These are phyloP conservation scores for Zophobas morio DNA, from an alignment of 1,140 invertebrate species.

Conservation along the genomic window DNA sequence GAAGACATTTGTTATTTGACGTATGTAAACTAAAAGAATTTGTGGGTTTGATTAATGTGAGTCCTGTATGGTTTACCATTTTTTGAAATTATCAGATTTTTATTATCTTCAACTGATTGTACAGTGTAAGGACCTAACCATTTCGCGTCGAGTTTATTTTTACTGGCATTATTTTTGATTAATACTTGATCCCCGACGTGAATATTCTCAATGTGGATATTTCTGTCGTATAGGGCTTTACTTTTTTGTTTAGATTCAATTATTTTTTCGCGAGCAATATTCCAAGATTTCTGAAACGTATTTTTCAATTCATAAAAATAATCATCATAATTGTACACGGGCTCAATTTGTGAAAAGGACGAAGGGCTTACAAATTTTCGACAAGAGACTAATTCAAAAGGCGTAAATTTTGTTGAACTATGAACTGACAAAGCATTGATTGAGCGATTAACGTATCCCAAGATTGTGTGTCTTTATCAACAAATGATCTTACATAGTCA, in stretches of 20 bases:
- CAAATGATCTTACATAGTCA: conserved; percentile 1
- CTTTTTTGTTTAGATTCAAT: neutral
- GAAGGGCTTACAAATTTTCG: neutral
- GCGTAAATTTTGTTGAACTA: neutral
- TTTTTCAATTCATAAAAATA: neutral
- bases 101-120: neutral
- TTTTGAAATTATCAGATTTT: neutral
- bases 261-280: neutral
- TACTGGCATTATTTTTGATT: conserved; percentile 1
- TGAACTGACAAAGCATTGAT: conserved; percentile 11
- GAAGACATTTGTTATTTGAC: no score
- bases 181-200: neutral
- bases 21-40: neutral
- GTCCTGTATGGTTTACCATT: neutral
- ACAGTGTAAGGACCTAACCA: neutral
- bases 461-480: neutral
- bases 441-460: neutral
- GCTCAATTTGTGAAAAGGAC: neutral
- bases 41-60: conserved; percentile 5
- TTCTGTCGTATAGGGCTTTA: neutral
- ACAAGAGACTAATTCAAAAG: conserved; percentile 7
- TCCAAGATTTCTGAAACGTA: neutral
- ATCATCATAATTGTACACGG: neutral
- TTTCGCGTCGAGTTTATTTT: neutral
- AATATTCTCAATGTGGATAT: neutral